Conservation (phyloP, 1,140 invertebrate genomes). For the Diuraphis noxia region DNA sequence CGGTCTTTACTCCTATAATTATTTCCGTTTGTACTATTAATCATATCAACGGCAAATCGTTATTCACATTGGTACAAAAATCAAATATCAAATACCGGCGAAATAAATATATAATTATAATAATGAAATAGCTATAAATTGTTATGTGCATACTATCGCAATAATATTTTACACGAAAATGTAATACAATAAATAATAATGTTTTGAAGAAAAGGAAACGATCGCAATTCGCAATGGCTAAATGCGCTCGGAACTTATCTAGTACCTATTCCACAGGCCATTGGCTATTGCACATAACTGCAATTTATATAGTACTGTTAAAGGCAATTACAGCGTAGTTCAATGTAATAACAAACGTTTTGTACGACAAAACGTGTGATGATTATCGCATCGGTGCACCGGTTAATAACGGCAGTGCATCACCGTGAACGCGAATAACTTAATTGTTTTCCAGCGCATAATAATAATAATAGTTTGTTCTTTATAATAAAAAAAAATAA, state of each 20-base stretch:
- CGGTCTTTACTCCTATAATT: neutral
- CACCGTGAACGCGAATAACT: neutral
- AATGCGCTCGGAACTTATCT: neutral
- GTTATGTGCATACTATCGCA: neutral
- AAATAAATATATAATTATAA: neutral
- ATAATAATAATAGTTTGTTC: neutral
- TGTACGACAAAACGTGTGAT: neutral
- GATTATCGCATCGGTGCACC: neutral
- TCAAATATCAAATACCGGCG: neutral
- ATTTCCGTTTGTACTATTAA: neutral
- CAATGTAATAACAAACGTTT: neutral
- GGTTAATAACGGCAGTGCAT: neutral
- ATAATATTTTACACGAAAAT: neutral
- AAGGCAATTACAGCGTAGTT: neutral
- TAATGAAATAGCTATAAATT: neutral
- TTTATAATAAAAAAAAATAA: neutral
- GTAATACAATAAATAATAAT: neutral
- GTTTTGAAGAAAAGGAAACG: neutral
- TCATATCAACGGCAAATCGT: neutral
- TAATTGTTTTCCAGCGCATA: neutral
- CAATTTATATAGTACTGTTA: neutral
- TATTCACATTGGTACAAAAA: neutral
- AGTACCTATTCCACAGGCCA: neutral
- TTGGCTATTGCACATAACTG: neutral
- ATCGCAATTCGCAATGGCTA: neutral